Evolutionary conservation across 2,113 vertebrate genomes (phyloP).

Genomic region (Oryzias woworae): DNA sequence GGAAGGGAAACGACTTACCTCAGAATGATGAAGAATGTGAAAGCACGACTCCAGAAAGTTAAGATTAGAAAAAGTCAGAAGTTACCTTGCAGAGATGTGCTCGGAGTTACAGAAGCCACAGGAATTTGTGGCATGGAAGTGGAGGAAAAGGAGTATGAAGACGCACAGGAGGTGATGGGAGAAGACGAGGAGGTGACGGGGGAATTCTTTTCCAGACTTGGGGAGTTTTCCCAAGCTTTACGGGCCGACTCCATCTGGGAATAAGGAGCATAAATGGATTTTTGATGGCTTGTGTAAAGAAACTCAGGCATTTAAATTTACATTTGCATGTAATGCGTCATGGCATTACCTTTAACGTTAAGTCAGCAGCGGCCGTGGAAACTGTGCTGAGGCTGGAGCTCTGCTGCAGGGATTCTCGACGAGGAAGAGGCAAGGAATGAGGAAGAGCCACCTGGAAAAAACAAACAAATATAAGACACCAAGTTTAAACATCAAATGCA

Average conservation of each 20-base stretch:
- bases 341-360: constrained; percentile 92
- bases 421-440: constrained; percentile 90
- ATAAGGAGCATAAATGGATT: neutral
- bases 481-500: no score
- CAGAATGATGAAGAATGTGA: neutral
- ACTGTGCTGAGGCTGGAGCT: constrained; percentile 93
- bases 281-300: neutral
- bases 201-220: constrained; percentile 91
- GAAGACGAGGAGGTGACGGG: constrained; percentile 90
- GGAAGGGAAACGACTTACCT: neutral
- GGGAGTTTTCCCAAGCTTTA: constrained; percentile 99
- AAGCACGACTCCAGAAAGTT: neutral
- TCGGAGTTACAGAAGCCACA: constrained; percentile 95
- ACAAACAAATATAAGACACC: neutral
- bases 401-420: constrained; percentile 93
- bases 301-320: neutral
- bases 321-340: neutral
- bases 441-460: constrained; percentile 89
- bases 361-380: constrained; percentile 95
- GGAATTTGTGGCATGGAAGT: constrained; percentile 94
- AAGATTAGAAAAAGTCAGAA: neutral
- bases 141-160: constrained; percentile 92
- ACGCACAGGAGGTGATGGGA: constrained; percentile 83
- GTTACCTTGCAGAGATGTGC: constrained; percentile 91
- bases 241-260: constrained; percentile 96